Percentiles rank a stretch among this genome's conserved stretches.
Evolutionary conservation across 1,140 invertebrate species (phyloP).

Genomic region (Branchinecta lindahli): DNA sequence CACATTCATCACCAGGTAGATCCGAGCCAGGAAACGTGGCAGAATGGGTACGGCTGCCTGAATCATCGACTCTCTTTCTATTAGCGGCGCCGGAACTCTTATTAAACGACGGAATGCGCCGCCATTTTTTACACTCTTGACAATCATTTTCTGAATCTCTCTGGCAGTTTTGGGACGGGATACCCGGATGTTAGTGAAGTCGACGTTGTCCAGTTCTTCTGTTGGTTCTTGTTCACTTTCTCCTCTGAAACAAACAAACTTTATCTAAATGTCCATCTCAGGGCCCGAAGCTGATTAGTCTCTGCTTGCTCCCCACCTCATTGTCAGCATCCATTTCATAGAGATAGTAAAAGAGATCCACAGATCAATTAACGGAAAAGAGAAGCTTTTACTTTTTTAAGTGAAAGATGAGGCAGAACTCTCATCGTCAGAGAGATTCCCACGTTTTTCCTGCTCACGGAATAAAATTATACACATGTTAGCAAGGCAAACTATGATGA

Average conservation of each 20-base stretch:
- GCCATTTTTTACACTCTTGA: neutral
- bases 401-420: too few relatives aligned
- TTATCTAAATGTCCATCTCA: too few relatives aligned
- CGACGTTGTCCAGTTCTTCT: neutral
- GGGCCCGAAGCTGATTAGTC: too few relatives aligned
- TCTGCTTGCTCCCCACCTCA: too few relatives aligned
- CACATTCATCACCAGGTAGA: constrained; percentile 71
- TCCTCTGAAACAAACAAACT: neutral
- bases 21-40: constrained; percentile 61
- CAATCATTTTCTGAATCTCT: neutral
- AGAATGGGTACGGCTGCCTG: constrained; percentile 74
- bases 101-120: constrained; percentile 10
- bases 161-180: neutral
- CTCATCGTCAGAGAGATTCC: too few relatives aligned
- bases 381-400: too few relatives aligned
- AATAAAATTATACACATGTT: too few relatives aligned
- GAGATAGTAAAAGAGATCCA: too few relatives aligned
- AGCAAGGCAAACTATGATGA: too few relatives aligned
- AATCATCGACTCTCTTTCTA: constrained; percentile 66
- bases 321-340: too few relatives aligned
- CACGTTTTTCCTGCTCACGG: too few relatives aligned
- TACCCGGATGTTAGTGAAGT: neutral
- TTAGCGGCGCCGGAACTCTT: constrained; percentile 33
- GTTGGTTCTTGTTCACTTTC: neutral
- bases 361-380: too few relatives aligned